Evolutionary conservation across 30 jellyfish, hydroid and myxozoan species (phyloP).

Genomic region (Chironex yamaguchii): DNA sequence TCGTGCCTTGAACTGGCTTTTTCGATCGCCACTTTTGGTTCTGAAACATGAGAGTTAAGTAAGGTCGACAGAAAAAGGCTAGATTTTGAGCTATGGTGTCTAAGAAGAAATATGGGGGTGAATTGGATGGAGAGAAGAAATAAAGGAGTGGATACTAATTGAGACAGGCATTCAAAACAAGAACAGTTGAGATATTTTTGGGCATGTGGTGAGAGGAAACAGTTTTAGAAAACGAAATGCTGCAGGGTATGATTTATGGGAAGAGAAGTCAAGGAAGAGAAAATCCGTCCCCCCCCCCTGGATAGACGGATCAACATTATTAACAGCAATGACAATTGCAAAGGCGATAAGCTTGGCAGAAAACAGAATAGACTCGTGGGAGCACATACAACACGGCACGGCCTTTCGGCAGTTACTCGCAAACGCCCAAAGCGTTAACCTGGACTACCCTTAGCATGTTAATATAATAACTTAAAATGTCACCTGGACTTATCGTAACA

Average conservation of each 20-base stretch:
- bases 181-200: not conserved
- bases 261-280: not conserved
- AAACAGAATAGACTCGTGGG: not conserved
- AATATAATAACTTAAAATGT: too few species aligned
- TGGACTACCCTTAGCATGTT: too few species aligned
- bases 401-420: not conserved
- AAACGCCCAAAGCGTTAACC: too few species aligned
- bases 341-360: not conserved
- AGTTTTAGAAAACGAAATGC: not conserved
- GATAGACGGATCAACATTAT: not conserved
- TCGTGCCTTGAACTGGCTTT: too few species aligned
- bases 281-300: not conserved
- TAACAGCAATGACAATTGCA: not conserved
- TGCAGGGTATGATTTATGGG: not conserved
- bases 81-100: not conserved
- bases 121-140: not conserved
- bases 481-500: too few species aligned
- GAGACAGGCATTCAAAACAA: not conserved
- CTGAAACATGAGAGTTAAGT: not conserved
- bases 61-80: not conserved
- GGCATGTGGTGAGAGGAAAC: not conserved
- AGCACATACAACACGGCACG: not conserved
- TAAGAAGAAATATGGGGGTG: not conserved
- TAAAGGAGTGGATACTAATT: not conserved
- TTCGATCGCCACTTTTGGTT: not conserved